Percentiles rank a stretch among this genome's conserved stretches.
These are phyloP conservation scores for Syrmaticus mikado DNA, from an alignment of 2,113 vertebrate genomes.

Conservation along the genomic window DNA sequence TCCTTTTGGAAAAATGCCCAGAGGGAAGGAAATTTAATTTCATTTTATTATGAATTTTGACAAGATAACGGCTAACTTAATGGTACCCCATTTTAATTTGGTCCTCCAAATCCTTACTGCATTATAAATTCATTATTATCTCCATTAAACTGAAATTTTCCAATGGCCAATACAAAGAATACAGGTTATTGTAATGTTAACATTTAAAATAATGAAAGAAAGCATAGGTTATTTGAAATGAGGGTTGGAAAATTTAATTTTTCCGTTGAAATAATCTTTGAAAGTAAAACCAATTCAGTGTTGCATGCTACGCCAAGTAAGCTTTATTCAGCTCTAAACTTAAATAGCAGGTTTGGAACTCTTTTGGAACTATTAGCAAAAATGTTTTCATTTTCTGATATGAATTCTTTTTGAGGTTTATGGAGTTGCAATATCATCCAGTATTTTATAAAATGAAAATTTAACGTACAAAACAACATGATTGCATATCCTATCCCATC, in stretches of 20 bases:
- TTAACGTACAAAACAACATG: background rate
- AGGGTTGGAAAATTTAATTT: background rate
- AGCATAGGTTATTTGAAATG: background rate
- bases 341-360: background rate
- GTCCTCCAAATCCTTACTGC: background rate
- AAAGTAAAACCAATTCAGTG: background rate
- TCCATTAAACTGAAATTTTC: constrained; percentile 32
- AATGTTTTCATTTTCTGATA: background rate
- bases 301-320: background rate
- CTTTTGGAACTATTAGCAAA: background rate
- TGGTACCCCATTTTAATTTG: constrained; percentile 1
- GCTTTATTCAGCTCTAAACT: background rate
- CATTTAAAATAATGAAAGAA: background rate
- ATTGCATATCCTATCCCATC: background rate
- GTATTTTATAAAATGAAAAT: background rate
- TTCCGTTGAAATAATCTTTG: accelerated
- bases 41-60: constrained; percentile 42
- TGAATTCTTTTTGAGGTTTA: background rate
- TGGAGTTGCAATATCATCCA: background rate
- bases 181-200: background rate
- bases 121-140: constrained; percentile 17
- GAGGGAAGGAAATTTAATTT: background rate
- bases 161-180: background rate
- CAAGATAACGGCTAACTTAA: constrained; percentile 1
- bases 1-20: background rate